Base-by-base conservation (phyloP, 2,888 invertebrate genomes). In the Crossocerus cetratus region DNA sequence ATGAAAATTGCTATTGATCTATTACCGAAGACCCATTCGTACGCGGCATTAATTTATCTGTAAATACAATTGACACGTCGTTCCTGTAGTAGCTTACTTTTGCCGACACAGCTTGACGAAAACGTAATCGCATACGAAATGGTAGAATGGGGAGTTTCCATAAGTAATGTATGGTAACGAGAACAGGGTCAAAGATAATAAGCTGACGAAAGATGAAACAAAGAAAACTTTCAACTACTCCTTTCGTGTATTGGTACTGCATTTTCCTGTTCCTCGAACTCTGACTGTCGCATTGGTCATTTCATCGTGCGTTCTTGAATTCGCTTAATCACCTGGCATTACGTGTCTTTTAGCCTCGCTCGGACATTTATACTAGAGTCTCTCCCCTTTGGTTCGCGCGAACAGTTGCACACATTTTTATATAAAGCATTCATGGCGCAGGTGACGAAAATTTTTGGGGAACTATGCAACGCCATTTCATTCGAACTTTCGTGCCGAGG, bases 171-270 rank as follows among this genome's bases (percentile, higher is more conserved):
- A 76, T 70, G 65, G 65, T 69, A 78, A 65, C 67, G 65, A 78
- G 69, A 66, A 76, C 78, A 73, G 67, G 67, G 71, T 78, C 78
- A 79, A 65, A 69, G 76, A 78, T 76, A 76, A 78, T 72, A 70
- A 72, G 65, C 66, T 78, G 76, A 73, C 64, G 56, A 18, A 61
- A 69, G 63, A 70, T 32, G 65, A 74, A 70, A 62, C 66, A 57
- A 70, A 61, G 64, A 61, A 69, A 23, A 66, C 69, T 59, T 74
- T 60, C 67, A 74, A 61, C 60, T 57, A 32, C 67, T 75, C 69
- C 74, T 62, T 60, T 16, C 49, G n/a, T 49, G 16, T 49, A 49
- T 49, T 32, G 49, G 49, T 49, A 49, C 49, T 49, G 49, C 16
- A 16, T 49, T 49, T 49, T 49, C 16, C 49, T 49, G n/a, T 49